Percentiles rank a stretch among this genome's conserved stretches.
phyloP scores from a whole-genome alignment of 2,888 invertebrate species.

The Noctua janthe region DNA sequence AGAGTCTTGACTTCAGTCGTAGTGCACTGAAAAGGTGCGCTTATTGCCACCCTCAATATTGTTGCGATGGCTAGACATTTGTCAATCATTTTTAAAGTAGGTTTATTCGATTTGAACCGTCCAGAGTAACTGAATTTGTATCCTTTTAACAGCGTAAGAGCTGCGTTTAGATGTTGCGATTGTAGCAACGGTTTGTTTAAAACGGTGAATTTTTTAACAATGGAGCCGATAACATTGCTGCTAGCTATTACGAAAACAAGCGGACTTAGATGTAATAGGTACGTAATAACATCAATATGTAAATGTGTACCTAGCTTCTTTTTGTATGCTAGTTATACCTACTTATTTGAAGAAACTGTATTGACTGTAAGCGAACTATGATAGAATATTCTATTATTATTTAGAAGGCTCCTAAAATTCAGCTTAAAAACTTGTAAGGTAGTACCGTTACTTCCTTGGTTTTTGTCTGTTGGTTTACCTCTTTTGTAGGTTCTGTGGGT shows the following conservation, averaged over 20 bases:
- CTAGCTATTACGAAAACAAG: slow-evolving; percentile 40
- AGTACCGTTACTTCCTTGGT: neutral
- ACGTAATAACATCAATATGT: neutral
- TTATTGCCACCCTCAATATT: slow-evolving; percentile 62
- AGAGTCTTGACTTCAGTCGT: slow-evolving; percentile 81
- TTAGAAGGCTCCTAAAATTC: neutral
- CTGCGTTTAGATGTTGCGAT: slow-evolving; percentile 11
- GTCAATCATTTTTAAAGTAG: slow-evolving; percentile 31
- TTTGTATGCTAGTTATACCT: neutral
- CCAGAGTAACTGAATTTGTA: slow-evolving; percentile 26
- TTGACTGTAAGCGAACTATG: neutral
- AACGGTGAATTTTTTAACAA: slow-evolving; percentile 48
- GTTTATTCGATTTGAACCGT: slow-evolving; percentile 17
- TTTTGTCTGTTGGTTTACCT: neutral
- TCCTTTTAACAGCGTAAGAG: slow-evolving; percentile 15
- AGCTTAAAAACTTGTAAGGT: neutral
- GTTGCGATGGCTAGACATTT: slow-evolving; percentile 47
- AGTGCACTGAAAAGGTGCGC: slow-evolving; percentile 74
- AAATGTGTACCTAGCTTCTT: neutral
- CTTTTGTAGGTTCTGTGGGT: neutral
- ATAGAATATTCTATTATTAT: neutral
- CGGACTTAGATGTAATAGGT: slow-evolving; percentile 8
- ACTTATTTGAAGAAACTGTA: neutral
- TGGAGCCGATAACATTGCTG: slow-evolving; percentile 62
- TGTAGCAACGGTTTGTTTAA: slow-evolving; percentile 24